Percentiles rank a stretch among this genome's conserved stretches.
Conservation (phyloP, 2,888 invertebrate genomes). For the Hartigia nigra region DNA sequence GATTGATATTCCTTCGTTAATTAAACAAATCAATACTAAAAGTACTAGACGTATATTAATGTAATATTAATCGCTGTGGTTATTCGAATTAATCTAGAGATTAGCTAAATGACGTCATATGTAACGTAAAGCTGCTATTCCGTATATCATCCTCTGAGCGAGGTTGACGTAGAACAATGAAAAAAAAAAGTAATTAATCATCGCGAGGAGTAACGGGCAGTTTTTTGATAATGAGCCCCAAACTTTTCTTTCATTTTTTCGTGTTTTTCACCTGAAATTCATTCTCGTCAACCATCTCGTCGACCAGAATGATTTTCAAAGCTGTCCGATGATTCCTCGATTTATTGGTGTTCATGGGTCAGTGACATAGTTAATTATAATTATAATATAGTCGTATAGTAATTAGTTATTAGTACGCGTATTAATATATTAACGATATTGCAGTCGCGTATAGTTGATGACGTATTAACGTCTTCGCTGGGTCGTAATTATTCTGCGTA, state of each 20-base stretch:
- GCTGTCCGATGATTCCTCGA: conserved; percentile 17
- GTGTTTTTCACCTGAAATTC: conserved; percentile 12
- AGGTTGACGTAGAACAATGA: not conserved
- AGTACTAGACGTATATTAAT: not conserved
- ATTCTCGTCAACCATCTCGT: conserved; percentile 15
- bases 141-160: not conserved
- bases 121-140: not conserved
- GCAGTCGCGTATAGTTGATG: not conserved
- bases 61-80: not conserved
- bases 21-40: not conserved
- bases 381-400: not conserved
- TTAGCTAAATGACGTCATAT: not conserved
- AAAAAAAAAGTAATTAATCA: not conserved
- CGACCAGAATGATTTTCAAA: conserved; percentile 18
- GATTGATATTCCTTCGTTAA: not conserved
- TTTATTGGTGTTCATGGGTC: not conserved
- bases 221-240: not conserved
- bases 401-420: not conserved
- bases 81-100: not conserved
- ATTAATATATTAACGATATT: not conserved
- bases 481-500: not conserved
- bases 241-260: not conserved
- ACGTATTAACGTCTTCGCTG: not conserved
- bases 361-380: not conserved
- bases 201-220: not conserved